Evolutionary conservation across 92 coral and sea anemone genomes (phyloP).

Genomic region (Chrysogorgia sp.): DNA sequence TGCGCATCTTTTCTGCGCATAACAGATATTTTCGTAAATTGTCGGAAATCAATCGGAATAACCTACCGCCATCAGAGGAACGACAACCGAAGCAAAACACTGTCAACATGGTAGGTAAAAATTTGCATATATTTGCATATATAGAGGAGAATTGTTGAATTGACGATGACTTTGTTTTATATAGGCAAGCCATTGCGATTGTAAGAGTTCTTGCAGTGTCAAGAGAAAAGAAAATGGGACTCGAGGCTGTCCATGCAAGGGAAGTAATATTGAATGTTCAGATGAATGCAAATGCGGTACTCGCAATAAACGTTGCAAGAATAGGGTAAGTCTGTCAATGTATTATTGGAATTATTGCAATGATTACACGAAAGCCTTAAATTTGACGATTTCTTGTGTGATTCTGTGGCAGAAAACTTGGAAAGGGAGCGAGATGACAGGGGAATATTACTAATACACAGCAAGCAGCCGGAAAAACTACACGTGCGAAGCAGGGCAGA

Average conservation of each 20-base stretch:
- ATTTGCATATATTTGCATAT: no score
- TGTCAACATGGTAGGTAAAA: no score
- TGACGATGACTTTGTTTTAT: no score
- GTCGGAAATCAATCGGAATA: neutral
- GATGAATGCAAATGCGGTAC: conserved; percentile 35
- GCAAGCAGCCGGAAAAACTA: conserved; percentile 8
- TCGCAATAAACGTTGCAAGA: conserved; percentile 30
- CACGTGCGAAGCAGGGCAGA: conserved; percentile 1
- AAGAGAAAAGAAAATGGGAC: no score
- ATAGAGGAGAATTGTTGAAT: neutral
- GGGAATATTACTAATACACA: neutral
- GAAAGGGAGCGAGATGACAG: neutral
- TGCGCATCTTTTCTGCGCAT: no score
- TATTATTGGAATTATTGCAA: neutral
- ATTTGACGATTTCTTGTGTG: conserved; percentile 12
- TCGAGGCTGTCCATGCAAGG: no score
- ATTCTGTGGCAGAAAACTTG: neutral
- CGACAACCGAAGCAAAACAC: neutral
- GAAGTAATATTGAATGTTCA: conserved; percentile 18
- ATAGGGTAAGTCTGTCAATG: conserved; percentile 26
- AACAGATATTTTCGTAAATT: neutral
- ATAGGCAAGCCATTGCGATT: no score
- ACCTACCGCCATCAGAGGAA: neutral
- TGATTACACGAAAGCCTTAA: conserved; percentile 1
- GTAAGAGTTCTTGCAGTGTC: no score